phyloP scores from a whole-genome alignment of 2,888 invertebrate species.

The Blomia tropicalis region DNA sequence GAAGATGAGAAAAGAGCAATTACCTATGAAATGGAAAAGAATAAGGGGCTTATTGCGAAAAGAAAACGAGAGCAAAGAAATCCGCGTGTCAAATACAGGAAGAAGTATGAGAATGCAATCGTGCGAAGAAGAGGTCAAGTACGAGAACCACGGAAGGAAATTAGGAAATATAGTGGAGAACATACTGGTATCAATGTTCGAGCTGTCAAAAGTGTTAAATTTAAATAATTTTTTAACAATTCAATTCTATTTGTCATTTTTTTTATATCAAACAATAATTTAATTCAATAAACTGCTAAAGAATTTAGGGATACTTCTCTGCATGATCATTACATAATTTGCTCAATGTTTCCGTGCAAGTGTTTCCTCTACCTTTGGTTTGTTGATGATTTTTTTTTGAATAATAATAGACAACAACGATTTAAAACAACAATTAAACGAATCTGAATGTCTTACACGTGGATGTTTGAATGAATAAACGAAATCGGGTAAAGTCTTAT shows the following conservation, averaged over 20 bases:
- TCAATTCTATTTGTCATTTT: not conserved
- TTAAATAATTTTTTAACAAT: slow-evolving; percentile 36
- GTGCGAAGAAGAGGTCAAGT: slow-evolving; percentile 83
- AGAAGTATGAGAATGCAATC: slow-evolving; percentile 77
- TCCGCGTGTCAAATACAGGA: slow-evolving; percentile 83
- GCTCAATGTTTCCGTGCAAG: too few relatives aligned
- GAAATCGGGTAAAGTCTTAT: too few relatives aligned
- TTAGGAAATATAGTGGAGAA: slow-evolving; percentile 72
- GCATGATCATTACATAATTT: too few relatives aligned
- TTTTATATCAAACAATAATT: not conserved
- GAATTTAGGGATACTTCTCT: too few relatives aligned
- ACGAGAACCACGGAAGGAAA: slow-evolving; percentile 62
- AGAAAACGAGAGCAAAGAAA: slow-evolving; percentile 81
- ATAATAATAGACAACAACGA: too few relatives aligned
- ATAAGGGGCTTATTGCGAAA: slow-evolving; percentile 77
- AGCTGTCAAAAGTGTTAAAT: slow-evolving; percentile 72
- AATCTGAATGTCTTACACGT: too few relatives aligned
- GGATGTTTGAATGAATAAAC: too few relatives aligned
- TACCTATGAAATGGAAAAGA: slow-evolving; percentile 77
- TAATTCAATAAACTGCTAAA: too few relatives aligned
- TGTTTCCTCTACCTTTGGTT: too few relatives aligned
- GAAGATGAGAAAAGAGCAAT: slow-evolving; percentile 53
- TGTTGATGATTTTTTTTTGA: too few relatives aligned
- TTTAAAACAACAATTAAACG: too few relatives aligned
- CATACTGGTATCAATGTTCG: slow-evolving; percentile 78